These are phyloP conservation scores for Euura saliciscinereae DNA, from an alignment of 1,140 invertebrate genomes.

Conservation along the genomic window DNA sequence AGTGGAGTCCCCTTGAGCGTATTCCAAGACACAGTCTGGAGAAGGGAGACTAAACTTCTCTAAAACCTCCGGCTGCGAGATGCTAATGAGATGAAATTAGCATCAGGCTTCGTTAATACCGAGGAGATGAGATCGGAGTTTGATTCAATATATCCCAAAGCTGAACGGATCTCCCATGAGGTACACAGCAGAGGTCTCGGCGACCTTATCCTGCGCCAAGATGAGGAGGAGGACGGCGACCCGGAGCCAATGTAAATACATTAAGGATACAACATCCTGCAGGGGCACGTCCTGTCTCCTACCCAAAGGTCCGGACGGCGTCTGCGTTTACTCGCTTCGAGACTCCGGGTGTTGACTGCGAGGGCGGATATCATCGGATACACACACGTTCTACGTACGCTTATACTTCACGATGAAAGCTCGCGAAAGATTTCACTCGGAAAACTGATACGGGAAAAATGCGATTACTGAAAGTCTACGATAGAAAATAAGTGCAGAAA, in stretches of 20 bases:
- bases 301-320: background rate
- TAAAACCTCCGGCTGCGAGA: slow-evolving; percentile 22
- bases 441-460: too few species aligned
- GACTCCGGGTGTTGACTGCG: background rate
- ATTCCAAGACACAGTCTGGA: slow-evolving; percentile 24
- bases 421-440: too few species aligned
- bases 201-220: too few species aligned
- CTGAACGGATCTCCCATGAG: slow-evolving; percentile 31
- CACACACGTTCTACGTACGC: background rate
- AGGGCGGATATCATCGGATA: background rate
- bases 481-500: too few species aligned
- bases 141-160: slow-evolving; percentile 15
- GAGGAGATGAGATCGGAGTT: slow-evolving; percentile 9
- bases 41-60: background rate
- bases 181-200: background rate
- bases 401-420: too few species aligned
- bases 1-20: slow-evolving; percentile 25
- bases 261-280: slow-evolving; percentile 46
- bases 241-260: slow-evolving; percentile 48
- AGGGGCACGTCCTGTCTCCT: slow-evolving; percentile 36
- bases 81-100: slow-evolving; percentile 31
- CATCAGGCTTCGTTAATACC: slow-evolving; percentile 2
- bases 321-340: background rate
- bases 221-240: background rate
- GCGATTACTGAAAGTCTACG: too few species aligned